Base-by-base conservation (phyloP, 2,797 vertebrate genomes). In the Clarias laeviceps region DNA sequence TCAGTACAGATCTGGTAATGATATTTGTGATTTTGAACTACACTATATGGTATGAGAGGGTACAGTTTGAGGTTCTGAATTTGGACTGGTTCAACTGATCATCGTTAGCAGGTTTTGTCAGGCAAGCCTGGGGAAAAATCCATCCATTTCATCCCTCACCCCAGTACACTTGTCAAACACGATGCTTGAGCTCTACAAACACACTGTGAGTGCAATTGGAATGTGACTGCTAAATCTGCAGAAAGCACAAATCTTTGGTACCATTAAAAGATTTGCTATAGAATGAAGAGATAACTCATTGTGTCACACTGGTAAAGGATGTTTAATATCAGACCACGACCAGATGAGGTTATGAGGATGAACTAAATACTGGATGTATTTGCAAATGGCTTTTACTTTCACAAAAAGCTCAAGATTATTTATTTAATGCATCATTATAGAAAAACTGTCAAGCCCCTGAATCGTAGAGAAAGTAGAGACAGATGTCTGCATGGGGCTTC, bases 351-450 rank as follows among this genome's bases (percentile, higher is more conserved):
- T 45, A 59, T 22, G n/a, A 74, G n/a, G 45, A 74, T 15, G n/a
- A 72, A 45, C 4, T 45, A 72, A 45, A 45, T n/a, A 14, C 22
- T 11, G n/a, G 11, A 4, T 54, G n/a, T 4, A 56, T 29, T 56
- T 56, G 14, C n/a, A 20, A 74, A 70, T 56, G 15, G n/a, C 4
- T 29, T 76, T 29, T 56, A 56, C 17, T 76, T 45, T 76, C 17
- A 29, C 73, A 76, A 32, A 50, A 56, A 72, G 12, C 70, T 14
- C 24, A 7, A 76, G n/a, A 12, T 57, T 29, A 76, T 76, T 76
- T 76, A 57, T 76, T 76, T 76, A 29, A 76, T 29, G 17, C 50
- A 18, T 76, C 72, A 29, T 74, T 74, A 74, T 29, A 74, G 15
- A 74, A 74, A 18, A 29, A 18, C 72, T 74, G 45, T 29, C 72